Base-by-base conservation (phyloP, 2,113 vertebrate species). In the Heptranchias perlo region DNA sequence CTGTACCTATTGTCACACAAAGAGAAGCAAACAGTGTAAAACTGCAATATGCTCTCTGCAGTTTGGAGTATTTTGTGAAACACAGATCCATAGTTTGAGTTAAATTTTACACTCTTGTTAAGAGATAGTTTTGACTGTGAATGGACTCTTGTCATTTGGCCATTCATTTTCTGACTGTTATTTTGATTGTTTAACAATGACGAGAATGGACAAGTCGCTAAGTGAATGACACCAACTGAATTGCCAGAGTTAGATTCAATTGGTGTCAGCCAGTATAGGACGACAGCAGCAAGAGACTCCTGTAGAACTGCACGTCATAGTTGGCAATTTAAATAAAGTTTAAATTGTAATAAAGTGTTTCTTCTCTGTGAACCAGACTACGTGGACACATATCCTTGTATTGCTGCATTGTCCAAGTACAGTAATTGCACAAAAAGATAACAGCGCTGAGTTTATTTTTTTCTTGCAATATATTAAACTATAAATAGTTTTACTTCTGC, bases 321-420 rank as follows among this genome's bases (percentile, higher is more conserved):
- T 61, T 93, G 49, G 52, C 11, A 52, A 8, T 91, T 91, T 28
- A 91, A 58, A 58, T 91, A 91, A 47, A 49, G 25, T 91, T 39
- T 18, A n/a, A n/a, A n/a, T n/a, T n/a, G n/a, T n/a, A n/a, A n/a
- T 96, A 99, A 98, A 96, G 97, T 98, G 78, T 76, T 97, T 96
- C 97, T 99, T 96, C 98, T 99, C 47, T 99, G 99, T 97, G 98
- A 96, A 96, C 96, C 98, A 0, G 96, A 96, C 89, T 97, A 97
- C 94, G 84, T 96, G 28, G 98, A 97, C 96, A 98, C 98, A 0
- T 99, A 99, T 52, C 97, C 98, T 23, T 99, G 99, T 96, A 97
- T 96, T 96, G 98, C 98, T 92, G 99, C 99, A 0, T 99, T 99
- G 97, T 97, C 97, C 96, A 99, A 97, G 97, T 84, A 97, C 96